A percentile compares a stretch with the other conserved stretches of the same genome.
phyloP scores from a whole-genome alignment of 2,888 invertebrate species.

The Encarsia formosa region DNA sequence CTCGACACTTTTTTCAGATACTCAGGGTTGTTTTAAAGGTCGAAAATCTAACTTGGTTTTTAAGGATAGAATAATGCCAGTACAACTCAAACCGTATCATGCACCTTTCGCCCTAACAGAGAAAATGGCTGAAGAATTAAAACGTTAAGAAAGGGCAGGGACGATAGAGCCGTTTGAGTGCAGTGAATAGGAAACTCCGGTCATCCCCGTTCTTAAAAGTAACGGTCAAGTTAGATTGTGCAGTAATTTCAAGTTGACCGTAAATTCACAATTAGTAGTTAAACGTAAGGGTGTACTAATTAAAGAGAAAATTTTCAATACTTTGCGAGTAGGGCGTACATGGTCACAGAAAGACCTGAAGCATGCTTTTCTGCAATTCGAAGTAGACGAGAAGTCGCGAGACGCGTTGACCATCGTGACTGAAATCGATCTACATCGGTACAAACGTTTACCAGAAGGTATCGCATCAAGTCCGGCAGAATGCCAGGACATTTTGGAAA shows the following conservation, averaged over 20 bases:
- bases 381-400: constrained; percentile 37
- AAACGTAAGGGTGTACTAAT: constrained; percentile 35
- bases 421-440: constrained; percentile 39
- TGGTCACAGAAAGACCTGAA: constrained; percentile 31
- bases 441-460: constrained; percentile 39
- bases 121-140: constrained; percentile 17
- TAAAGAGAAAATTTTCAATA: constrained; percentile 33
- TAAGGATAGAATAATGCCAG: not conserved
- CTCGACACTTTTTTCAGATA: too few relatives aligned
- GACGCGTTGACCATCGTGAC: constrained; percentile 41
- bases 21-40: not conserved
- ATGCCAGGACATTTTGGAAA: too few relatives aligned
- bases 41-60: not conserved
- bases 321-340: constrained; percentile 32
- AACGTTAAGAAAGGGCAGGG: constrained; percentile 26
- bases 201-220: constrained; percentile 35
- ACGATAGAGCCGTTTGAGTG: constrained; percentile 28
- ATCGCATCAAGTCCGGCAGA: constrained; percentile 40
- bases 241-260: constrained; percentile 33
- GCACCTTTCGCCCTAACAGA: too few relatives aligned
- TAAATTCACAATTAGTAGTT: constrained; percentile 32
- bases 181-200: constrained; percentile 39
- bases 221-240: constrained; percentile 30
- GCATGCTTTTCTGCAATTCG: constrained; percentile 43
- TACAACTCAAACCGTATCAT: too few relatives aligned